Evolutionary conservation across 2,888 invertebrate species (phyloP), one percentile per base, ranked within the genome.

Genomic region (Pandemis cinnamomeana): DNA sequence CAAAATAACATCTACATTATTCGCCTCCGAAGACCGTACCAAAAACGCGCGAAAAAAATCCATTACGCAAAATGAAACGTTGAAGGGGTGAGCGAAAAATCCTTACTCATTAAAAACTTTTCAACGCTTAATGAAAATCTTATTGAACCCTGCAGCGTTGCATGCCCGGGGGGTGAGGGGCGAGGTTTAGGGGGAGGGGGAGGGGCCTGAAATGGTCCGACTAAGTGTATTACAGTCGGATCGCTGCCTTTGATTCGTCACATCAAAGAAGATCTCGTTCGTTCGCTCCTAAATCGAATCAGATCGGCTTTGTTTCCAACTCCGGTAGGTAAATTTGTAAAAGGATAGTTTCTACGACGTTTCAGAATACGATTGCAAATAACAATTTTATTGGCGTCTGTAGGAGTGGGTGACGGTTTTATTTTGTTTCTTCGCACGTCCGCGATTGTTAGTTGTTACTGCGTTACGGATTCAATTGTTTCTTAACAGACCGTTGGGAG

Each of bases 181-280:
- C 48, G 10, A 36, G 44, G 61, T 58, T 58, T 58, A 58, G 75
- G 62, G 44, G 67, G 75, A 71, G 71, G 72, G 53, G 55, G 2
- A 20, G 42, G 60, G 82, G 83, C 81, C 82, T 86, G 91, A 91
- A 92, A 93, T 91, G 91, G 91, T 87, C 91, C 91, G 86, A 89
- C 91, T 93, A 93, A 93, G 90, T 93, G 91, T 92, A 92, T 94
- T 93, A 94, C 91, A 88, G 88, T 83, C 88, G 92, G 92, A 92
- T 93, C 92, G 91, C 87, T 93, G 92, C 93, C 92, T 93, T 92
- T 92, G 93, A 92, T 93, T 93, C 91, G 92, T 92, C 91, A 93
- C 93, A 93, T 94, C 93, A 93, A 93, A 93, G 93, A 91, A 91
- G 92, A 91, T 90, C 89, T 84, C 85, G 88, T 88, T 90, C 90